Evolutionary conservation across 2,113 vertebrate genomes (phyloP).

Genomic region (Catagonus wagneri): DNA sequence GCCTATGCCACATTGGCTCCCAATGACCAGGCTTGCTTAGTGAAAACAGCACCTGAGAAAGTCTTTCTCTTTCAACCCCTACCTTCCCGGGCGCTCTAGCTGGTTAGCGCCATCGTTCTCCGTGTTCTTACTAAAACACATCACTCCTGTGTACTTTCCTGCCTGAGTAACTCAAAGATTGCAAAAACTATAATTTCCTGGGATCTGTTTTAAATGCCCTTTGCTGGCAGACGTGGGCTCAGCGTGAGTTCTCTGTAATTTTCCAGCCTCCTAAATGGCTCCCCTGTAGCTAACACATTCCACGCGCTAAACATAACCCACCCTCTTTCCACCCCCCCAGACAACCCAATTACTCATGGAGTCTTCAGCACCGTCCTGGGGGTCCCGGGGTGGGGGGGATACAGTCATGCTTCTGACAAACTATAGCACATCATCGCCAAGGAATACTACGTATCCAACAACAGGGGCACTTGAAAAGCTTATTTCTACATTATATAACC

Average conservation of each 20-base stretch:
- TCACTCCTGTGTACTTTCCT: not conserved
- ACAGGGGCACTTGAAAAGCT: not conserved
- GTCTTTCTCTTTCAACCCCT: not conserved
- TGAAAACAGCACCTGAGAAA: not conserved
- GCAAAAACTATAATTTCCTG: slow-evolving; percentile 69
- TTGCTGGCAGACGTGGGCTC: slow-evolving; percentile 70
- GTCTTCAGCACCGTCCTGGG: not conserved
- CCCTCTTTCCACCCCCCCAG: slow-evolving; percentile 1
- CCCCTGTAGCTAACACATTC: slow-evolving; percentile 15
- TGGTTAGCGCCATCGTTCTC: not conserved
- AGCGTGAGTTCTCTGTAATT: slow-evolving; percentile 71
- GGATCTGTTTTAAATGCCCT: slow-evolving; percentile 68
- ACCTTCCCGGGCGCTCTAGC: not conserved
- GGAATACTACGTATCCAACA: slow-evolving; percentile 24
- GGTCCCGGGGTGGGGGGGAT: not conserved
- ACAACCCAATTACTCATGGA: slow-evolving; percentile 33
- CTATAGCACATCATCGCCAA: not conserved
- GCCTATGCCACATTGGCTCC: not conserved
- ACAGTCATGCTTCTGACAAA: not conserved
- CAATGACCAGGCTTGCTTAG: not conserved
- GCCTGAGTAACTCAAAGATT: slow-evolving; percentile 28
- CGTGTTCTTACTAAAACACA: not conserved
- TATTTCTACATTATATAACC: not conserved
- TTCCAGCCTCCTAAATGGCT: slow-evolving; percentile 62
- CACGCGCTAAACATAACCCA: slow-evolving; percentile 54